phyloP scores from a whole-genome alignment of 2,797 vertebrate genomes.

The Morelia viridis region DNA sequence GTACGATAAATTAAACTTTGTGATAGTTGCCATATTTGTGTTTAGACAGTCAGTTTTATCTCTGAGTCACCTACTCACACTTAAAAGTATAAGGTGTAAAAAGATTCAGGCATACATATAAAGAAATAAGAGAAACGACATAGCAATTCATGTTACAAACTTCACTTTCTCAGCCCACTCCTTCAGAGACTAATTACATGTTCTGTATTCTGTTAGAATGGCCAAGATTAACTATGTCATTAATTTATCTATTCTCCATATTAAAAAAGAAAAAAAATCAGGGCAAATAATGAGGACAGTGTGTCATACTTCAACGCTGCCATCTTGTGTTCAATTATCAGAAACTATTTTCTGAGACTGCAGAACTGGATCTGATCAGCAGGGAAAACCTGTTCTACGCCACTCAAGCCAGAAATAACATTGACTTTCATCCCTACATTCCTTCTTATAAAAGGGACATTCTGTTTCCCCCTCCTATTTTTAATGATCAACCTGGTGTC shows the following conservation, averaged over 20 bases:
- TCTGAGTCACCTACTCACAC: neutral
- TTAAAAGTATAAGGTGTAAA: neutral
- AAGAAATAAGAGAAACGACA: slow-evolving; percentile 5
- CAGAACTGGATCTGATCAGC: slow-evolving; percentile 7
- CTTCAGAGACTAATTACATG: slow-evolving; percentile 48
- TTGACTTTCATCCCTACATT: slow-evolving; percentile 6
- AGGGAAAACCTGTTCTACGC: slow-evolving; percentile 32
- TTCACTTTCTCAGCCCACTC: slow-evolving; percentile 24
- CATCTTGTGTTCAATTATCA: slow-evolving; percentile 69
- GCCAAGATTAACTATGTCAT: slow-evolving; percentile 67
- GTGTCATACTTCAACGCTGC: slow-evolving; percentile 69
- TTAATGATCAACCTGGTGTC: slow-evolving; percentile 4
- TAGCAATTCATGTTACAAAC: slow-evolving; percentile 21
- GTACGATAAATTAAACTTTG: slow-evolving; percentile 24
- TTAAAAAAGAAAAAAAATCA: slow-evolving; percentile 44
- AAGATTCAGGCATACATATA: neutral
- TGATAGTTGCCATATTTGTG: slow-evolving; percentile 3
- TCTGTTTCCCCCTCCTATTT: neutral
- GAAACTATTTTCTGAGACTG: slow-evolving; percentile 6
- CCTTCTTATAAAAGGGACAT: slow-evolving; percentile 16
- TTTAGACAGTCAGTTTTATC: neutral
- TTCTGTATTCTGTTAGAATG: slow-evolving; percentile 51
- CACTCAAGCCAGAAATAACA: slow-evolving; percentile 29
- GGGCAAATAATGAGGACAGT: slow-evolving; percentile 27
- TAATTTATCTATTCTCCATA: slow-evolving; percentile 57